A percentile compares a stretch with the other conserved stretches of the same genome.
phyloP scores from a whole-genome alignment of 2,113 vertebrate genomes.

The Plestiodon gilberti region DNA sequence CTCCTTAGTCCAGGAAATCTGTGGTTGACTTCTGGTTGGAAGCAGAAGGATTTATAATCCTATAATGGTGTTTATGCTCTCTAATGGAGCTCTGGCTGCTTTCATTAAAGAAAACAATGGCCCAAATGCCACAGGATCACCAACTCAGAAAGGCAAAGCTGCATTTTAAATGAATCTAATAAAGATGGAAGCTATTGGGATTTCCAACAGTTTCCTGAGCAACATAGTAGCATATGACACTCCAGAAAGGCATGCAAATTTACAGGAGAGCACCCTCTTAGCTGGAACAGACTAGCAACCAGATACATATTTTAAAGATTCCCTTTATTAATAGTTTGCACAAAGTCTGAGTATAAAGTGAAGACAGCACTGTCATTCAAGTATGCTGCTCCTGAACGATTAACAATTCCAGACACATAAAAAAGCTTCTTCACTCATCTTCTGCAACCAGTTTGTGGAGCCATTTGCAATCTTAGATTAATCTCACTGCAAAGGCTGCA shows the following conservation, averaged over 20 bases:
- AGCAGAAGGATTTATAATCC: conserved; percentile 24
- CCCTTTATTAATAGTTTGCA: neutral
- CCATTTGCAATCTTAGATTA: conserved; percentile 53
- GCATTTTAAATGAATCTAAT: neutral
- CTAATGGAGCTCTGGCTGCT: conserved; percentile 22
- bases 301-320: neutral
- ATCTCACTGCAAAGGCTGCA: conserved; percentile 56
- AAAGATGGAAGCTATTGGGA: conserved; percentile 6
- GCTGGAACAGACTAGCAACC: neutral
- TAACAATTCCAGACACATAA: conserved; percentile 28
- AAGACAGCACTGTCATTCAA: neutral
- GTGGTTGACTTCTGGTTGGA: conserved; percentile 36
- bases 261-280: neutral
- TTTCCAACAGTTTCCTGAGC: neutral
- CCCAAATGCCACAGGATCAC: conserved; percentile 37
- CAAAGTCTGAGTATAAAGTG: neutral
- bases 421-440: neutral
- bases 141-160: conserved; percentile 1
- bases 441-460: neutral
- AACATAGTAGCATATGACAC: neutral
- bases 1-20: conserved; percentile 18
- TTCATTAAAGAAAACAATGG: conserved; percentile 37
- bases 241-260: neutral
- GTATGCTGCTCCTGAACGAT: neutral
- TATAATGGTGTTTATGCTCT: accelerated